Evolutionary conservation across 2,888 invertebrate species (phyloP).

Genomic region (Philhelius pedissequus): DNA sequence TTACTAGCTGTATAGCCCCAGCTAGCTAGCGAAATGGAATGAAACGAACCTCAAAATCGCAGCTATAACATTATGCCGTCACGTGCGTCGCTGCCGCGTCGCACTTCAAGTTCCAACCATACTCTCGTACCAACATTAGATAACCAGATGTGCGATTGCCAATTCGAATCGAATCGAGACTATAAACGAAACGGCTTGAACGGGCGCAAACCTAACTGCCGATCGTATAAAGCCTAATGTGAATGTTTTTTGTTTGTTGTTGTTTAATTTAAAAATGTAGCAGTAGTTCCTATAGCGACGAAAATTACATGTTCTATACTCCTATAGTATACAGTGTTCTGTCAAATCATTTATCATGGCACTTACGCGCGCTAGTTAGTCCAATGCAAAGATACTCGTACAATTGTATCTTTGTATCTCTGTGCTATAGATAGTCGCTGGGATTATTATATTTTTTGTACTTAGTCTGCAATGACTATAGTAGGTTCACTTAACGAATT

Average conservation of each 20-base stretch:
- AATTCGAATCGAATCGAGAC: slow-evolving; percentile 14
- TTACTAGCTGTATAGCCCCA: not conserved
- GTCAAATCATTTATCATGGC: slow-evolving; percentile 66
- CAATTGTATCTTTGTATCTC: not conserved
- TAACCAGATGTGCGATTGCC: slow-evolving; percentile 48
- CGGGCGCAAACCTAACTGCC: slow-evolving; percentile 15
- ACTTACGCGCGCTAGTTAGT: slow-evolving; percentile 28
- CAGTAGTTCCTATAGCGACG: slow-evolving; percentile 25
- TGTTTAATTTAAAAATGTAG: slow-evolving; percentile 51
- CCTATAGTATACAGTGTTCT: slow-evolving; percentile 48
- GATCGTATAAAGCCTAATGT: slow-evolving; percentile 50
- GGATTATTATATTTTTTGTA: not conserved
- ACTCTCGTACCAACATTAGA: slow-evolving; percentile 52
- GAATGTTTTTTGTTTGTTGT: slow-evolving; percentile 29
- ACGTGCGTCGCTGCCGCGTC: slow-evolving; percentile 18
- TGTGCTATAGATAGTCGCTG: not conserved
- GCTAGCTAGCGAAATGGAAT: not conserved
- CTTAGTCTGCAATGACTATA: not conserved
- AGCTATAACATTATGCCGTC: slow-evolving; percentile 42
- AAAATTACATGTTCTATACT: slow-evolving; percentile 52
- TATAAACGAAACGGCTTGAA: slow-evolving; percentile 12
- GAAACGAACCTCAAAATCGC: not conserved
- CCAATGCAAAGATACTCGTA: slow-evolving; percentile 6
- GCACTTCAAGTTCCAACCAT: too few relatives aligned
- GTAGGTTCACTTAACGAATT: slow-evolving; percentile 52